Evolutionary conservation across 2,113 vertebrate species (phyloP), one percentile per base, ranked within the genome.

Genomic region (Atrichornis clamosus): DNA sequence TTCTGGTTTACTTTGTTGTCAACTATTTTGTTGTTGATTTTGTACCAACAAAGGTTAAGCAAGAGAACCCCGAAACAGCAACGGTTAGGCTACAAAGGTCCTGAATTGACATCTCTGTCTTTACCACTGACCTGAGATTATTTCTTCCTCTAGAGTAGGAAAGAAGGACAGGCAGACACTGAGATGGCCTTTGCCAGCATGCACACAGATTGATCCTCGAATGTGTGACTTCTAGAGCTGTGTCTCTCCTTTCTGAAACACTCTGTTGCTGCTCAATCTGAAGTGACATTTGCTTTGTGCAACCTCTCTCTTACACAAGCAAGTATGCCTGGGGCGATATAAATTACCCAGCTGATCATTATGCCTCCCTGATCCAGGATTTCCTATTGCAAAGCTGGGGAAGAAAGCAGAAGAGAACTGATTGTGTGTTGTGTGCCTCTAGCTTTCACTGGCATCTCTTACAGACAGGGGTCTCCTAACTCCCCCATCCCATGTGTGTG

Each of bases 261-360:
- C 22, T 28, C 56, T 37, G 52, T 10, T 60, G 41, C 67, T 85
- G 58, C 58, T 91, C 21, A 2, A 78, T 89, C 70, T 30, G 42
- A 72, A 94, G 74, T 33, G 77, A 37, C 58, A 50, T 65, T 77
- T 63, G 53, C 49, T 82, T 95, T 78, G 67, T 79, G 62, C 49
- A 83, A 52, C 42, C 32, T 47, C 68, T 75, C 75, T 91, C 52
- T 53, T 84, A 68, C 68, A 78, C 44, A 94, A 70, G 52, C 30
- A 21, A 35, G 19, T 7, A 24, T 27, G 47, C 77, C 70, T 72
- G 1, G 0, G 49, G 77, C 2, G 4, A 24, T 14, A 7, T 15
- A 83, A 64, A 49, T 59, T 59, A 68, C 52, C 37, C 62, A 56
- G 37, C 22, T 1, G 0, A 49, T 79, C 87, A 82, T 79, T 53